Percentiles rank a stretch among this genome's conserved stretches.
Evolutionary conservation across 2,113 vertebrate genomes (phyloP).

Genomic region (Rhynchomys soricoides): DNA sequence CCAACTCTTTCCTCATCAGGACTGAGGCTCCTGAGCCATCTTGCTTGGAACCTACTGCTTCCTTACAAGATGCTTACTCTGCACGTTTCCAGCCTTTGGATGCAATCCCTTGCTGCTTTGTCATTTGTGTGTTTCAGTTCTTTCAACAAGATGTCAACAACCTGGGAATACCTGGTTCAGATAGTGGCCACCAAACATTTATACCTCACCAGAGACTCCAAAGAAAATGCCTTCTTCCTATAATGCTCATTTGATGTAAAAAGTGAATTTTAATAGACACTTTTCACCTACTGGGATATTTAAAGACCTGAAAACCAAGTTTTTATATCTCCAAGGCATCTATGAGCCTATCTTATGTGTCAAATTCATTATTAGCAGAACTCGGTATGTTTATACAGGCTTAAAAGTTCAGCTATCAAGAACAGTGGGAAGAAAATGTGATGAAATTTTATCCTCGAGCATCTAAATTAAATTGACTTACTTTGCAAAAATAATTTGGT

Average conservation of each 20-base stretch:
- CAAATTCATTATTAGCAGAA: neutral
- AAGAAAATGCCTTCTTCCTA: neutral
- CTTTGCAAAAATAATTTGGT: constrained; percentile 60
- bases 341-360: neutral
- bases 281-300: neutral
- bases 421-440: neutral
- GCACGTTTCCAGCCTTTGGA: neutral
- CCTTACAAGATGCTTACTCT: no score
- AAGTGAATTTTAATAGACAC: neutral
- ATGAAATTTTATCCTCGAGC: constrained; percentile 37
- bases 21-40: neutral
- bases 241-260: neutral
- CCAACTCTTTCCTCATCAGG: no score
- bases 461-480: constrained; percentile 29
- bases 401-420: neutral
- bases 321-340: neutral
- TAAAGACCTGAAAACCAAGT: neutral
- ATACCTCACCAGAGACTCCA: neutral
- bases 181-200: neutral
- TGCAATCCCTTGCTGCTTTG: neutral
- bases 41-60: neutral
- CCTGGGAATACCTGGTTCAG: neutral
- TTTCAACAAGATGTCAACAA: neutral
- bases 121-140: neutral
- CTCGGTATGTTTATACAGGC: neutral